These are phyloP conservation scores for Takifugu flavidus DNA, from an alignment of 2,113 vertebrate genomes.

Conservation along the genomic window DNA sequence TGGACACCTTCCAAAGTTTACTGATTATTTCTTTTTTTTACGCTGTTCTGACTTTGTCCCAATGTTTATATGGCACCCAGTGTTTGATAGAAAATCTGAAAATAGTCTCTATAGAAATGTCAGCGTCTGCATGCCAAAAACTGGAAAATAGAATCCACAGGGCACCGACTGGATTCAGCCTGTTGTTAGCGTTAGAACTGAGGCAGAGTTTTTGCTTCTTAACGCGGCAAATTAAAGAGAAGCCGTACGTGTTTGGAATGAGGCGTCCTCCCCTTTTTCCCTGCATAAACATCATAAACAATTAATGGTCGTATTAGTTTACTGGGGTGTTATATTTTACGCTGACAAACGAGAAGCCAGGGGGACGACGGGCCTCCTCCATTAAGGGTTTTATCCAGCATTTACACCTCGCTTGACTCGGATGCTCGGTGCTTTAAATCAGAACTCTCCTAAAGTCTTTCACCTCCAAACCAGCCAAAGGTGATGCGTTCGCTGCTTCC, in stretches of 20 bases:
- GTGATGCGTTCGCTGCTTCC: conserved; percentile 41
- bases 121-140: no score
- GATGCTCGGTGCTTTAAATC: conserved; percentile 25
- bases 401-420: conserved; percentile 37
- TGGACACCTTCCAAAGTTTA: no score
- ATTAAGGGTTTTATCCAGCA: conserved; percentile 54
- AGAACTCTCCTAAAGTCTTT: conserved; percentile 35
- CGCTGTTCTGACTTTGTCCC: no score
- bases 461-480: conserved; percentile 55
- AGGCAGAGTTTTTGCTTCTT: conserved; percentile 58
- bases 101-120: no score
- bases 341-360: conserved; percentile 53
- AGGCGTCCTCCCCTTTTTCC: conserved; percentile 13
- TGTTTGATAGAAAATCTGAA: no score
- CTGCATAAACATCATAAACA: conserved; percentile 59
- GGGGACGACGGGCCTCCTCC: conserved; percentile 31
- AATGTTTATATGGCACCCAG: no score
- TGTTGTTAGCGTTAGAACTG: conserved; percentile 48
- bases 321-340: conserved; percentile 60
- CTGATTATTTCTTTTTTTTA: no score
- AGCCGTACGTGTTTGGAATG: conserved; percentile 56
- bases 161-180: conserved; percentile 34
- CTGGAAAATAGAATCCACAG: conserved; percentile 25
- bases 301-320: conserved; percentile 63
- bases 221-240: conserved; percentile 59